Base-by-base conservation (phyloP, 2,113 vertebrate species). In the Dolichotis patagonum region DNA sequence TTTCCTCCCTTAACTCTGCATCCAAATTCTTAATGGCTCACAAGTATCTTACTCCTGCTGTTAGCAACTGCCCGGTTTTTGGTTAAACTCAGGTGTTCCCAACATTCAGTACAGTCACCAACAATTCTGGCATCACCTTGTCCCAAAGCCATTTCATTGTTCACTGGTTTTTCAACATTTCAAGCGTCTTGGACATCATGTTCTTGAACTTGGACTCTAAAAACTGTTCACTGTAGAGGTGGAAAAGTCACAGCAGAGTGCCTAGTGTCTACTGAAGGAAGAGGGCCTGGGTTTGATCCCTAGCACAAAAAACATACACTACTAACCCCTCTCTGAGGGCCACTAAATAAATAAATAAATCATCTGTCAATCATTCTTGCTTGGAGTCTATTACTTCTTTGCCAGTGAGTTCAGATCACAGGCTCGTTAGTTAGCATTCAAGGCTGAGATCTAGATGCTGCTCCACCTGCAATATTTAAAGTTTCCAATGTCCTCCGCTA, bases 191-290 rank as follows among this genome's bases (percentile, higher is more conserved):
- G 60, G 19, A 78, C 13, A 43, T 63, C 35, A 43, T 6, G 10
- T 67, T 88, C 65, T 85, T 73, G 91, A 63, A 93, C 17, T 16
- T 77, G 73, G 38, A 94, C 62, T 96, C 62, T 35, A 62, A 80
- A 92, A 87, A 83, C 24, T 43, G 80, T 14, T 90, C 75, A 87
- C 28, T 65, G 92, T 46, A 85, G 22, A 82, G 22, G 9, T 80
- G 28, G 22, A 52, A 52, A 56, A 90, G 62, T 88, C 69, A 85
- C 46, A 84, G 46, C 11, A 88, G 19, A 62, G 32, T 56, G 26
- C 63, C 69, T 43, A 67, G 49, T 41, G 49, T 1, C 49, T 75
- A 28, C 16, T 7, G 67, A 7, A 58, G 0, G 38, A 91, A 93
- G 30, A 80, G 43, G 46, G 35, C 20, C 30, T 38, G 6, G 0